Percentiles rank a stretch among this genome's conserved stretches.
Evolutionary conservation across 2,113 vertebrate genomes (phyloP).

Genomic region (Microtus richardsoni): DNA sequence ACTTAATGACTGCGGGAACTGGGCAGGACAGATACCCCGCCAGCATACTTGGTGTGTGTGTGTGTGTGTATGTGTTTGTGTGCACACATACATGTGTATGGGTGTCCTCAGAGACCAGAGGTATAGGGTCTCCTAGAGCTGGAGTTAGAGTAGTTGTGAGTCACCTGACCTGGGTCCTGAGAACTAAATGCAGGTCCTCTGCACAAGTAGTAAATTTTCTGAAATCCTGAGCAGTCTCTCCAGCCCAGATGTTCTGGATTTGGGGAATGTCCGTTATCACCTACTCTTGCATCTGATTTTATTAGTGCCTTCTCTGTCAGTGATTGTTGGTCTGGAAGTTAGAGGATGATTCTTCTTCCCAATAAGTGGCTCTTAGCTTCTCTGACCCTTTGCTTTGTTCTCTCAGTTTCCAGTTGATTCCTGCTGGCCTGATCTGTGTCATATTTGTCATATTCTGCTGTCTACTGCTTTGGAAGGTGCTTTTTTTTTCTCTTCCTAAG

Average conservation of each 20-base stretch:
- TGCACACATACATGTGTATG: too few species aligned
- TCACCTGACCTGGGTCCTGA: background rate
- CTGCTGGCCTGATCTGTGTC: background rate
- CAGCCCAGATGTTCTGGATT: background rate
- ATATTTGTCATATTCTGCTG: background rate
- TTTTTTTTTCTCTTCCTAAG: background rate
- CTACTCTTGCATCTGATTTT: background rate
- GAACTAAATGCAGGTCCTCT: background rate
- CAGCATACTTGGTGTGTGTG: too few species aligned
- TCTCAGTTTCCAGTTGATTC: background rate
- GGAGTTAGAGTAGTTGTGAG: background rate
- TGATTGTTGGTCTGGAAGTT: background rate
- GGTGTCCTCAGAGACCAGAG: too few species aligned
- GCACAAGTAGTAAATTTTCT: background rate
- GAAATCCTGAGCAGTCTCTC: background rate
- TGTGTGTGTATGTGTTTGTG: too few species aligned
- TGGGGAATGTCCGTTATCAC: background rate
- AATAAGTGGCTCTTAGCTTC: background rate
- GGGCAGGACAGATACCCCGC: too few species aligned
- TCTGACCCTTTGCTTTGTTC: background rate
- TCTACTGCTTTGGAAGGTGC: background rate
- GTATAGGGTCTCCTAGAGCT: background rate
- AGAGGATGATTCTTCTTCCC: background rate
- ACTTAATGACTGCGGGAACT: too few species aligned
- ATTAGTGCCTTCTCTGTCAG: background rate